phyloP scores from a whole-genome alignment of 2,113 vertebrate species.

The Alectura lathami region DNA sequence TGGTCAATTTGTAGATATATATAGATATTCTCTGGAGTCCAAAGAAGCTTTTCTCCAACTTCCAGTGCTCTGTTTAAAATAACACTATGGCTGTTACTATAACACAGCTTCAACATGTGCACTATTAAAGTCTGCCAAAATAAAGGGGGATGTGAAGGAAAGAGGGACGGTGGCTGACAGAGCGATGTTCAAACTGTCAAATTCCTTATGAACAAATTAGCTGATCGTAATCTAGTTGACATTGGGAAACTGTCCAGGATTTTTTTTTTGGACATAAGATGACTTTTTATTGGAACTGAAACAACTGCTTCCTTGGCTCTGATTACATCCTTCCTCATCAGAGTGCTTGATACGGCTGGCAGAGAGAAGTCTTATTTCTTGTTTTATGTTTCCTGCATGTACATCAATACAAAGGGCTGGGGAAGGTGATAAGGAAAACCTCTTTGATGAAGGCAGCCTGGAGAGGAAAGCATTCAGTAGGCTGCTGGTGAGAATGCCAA shows the following conservation, averaged over 20 bases:
- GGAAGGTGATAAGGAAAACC: neutral
- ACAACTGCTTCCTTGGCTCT: conserved; percentile 31
- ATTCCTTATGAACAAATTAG: conserved; percentile 69
- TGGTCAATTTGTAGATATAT: neutral
- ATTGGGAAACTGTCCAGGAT: conserved; percentile 55
- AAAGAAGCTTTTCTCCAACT: conserved; percentile 18
- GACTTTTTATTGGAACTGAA: conserved; percentile 55
- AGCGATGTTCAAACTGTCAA: conserved; percentile 61
- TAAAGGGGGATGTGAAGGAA: conserved; percentile 32
- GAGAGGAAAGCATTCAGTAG: neutral
- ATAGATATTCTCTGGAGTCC: neutral
- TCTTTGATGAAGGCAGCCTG: neutral
- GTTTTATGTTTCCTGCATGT: neutral
- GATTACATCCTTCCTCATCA: conserved; percentile 42
- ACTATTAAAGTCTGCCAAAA: conserved; percentile 35
- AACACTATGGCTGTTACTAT: neutral
- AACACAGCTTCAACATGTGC: conserved; percentile 18
- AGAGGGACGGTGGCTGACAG: conserved; percentile 19
- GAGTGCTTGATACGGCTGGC: neutral
- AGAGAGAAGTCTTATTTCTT: neutral
- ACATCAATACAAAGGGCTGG: neutral
- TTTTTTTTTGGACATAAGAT: conserved; percentile 2
- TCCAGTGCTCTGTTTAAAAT: conserved; percentile 49
- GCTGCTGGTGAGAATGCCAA: neutral
- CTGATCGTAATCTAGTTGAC: conserved; percentile 65